Conservation (phyloP, 2,797 vertebrate genomes). For the Pseudochirops cupreus region DNA sequence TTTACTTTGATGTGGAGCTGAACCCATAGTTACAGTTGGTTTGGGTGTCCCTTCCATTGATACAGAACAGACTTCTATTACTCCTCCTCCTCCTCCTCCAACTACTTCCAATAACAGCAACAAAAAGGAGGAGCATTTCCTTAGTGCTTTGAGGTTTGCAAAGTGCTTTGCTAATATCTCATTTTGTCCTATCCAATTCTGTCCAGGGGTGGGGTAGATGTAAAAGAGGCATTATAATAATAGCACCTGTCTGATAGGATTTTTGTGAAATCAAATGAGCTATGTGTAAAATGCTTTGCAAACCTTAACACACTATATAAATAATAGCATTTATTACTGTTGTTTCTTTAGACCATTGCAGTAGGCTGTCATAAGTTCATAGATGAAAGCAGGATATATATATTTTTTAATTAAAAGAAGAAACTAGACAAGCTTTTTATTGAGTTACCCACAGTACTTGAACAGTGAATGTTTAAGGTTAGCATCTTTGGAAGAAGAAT, state of each 20-base stretch:
- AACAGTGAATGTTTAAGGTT: conserved; percentile 32
- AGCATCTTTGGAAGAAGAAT: conserved; percentile 9
- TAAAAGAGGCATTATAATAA: neutral
- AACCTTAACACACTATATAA: neutral
- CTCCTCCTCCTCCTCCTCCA: neutral
- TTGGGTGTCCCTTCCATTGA: neutral
- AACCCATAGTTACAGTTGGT: neutral
- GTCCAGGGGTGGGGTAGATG: neutral
- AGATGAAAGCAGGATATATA: neutral
- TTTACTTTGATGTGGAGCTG: neutral
- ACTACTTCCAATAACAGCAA: neutral
- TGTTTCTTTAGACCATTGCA: neutral
- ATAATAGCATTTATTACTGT: neutral
- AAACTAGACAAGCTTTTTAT: conserved; percentile 8
- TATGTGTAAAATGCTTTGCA: neutral
- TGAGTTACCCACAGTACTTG: conserved; percentile 4
- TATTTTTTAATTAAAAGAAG: neutral
- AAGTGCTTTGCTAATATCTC: neutral
- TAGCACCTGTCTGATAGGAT: neutral
- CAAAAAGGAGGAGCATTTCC: neutral
- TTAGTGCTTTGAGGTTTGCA: neutral
- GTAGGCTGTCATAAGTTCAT: conserved; percentile 26
- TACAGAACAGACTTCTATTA: neutral
- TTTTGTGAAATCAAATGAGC: neutral
- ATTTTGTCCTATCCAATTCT: neutral